Conservation (phyloP, 2,113 vertebrate genomes). For the Ptychochromis oligacanthus region DNA sequence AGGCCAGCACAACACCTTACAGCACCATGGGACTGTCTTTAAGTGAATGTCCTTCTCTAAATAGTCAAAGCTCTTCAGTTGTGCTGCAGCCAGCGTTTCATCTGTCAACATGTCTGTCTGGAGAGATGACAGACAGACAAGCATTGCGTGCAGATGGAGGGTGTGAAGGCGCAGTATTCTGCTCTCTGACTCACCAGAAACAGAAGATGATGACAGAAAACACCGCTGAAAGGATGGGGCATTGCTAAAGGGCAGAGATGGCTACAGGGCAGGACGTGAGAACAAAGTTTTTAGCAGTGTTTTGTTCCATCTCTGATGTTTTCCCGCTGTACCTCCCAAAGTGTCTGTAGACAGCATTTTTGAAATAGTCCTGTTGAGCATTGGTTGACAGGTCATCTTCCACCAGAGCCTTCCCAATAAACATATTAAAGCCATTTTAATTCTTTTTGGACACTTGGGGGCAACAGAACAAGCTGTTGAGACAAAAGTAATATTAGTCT, state of each 20-base stretch:
- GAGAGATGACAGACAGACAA: slow-evolving; percentile 65
- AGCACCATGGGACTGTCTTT: background rate
- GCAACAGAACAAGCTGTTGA: background rate
- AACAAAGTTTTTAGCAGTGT: background rate
- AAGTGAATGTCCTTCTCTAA: slow-evolving; percentile 47
- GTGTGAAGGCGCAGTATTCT: slow-evolving; percentile 47
- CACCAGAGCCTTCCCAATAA: background rate
- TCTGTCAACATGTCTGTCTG: slow-evolving; percentile 59
- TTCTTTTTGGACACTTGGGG: background rate
- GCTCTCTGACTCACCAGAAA: slow-evolving; percentile 56
- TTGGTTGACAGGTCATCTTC: background rate
- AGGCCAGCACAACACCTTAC: background rate
- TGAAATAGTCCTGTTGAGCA: background rate
- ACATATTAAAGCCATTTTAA: background rate
- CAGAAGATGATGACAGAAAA: slow-evolving; percentile 48
- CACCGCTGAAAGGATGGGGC: slow-evolving; percentile 27
- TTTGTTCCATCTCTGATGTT: background rate
- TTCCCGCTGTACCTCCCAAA: background rate
- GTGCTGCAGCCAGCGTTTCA: slow-evolving; percentile 46
- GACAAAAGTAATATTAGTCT: too few species aligned
- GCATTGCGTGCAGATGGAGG: slow-evolving; percentile 63
- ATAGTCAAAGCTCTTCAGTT: slow-evolving; percentile 46
- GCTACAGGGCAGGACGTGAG: background rate
- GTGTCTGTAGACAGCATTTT: background rate
- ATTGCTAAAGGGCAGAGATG: slow-evolving; percentile 3